Conservation (phyloP, 2,797 vertebrate genomes). For the Leptoclinus maculatus region DNA sequence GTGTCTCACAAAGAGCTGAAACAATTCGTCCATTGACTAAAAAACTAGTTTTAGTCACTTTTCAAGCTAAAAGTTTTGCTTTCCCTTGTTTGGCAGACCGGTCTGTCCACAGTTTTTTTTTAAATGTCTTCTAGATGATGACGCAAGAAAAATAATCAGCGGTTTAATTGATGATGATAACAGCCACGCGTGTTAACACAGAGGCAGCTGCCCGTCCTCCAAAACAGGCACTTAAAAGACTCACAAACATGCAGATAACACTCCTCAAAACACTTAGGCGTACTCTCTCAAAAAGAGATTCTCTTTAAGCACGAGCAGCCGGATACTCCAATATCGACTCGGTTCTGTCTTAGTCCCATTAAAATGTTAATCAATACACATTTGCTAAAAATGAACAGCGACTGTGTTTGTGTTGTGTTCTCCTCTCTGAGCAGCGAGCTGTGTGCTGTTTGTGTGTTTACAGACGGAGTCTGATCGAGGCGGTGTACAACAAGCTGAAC, state of each 20-base stretch:
- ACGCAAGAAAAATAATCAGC: neutral
- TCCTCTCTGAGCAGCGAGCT: slow-evolving; percentile 26
- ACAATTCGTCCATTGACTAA: no score
- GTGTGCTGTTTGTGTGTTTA: slow-evolving; percentile 59
- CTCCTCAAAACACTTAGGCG: slow-evolving; percentile 21
- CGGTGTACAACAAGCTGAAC: slow-evolving; percentile 98
- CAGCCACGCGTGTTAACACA: neutral
- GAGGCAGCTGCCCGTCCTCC: no score
- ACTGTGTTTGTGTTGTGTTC: slow-evolving; percentile 21
- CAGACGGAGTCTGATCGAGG: slow-evolving; percentile 98
- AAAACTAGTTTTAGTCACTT: no score
- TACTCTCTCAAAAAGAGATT: slow-evolving; percentile 7
- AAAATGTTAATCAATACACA: slow-evolving; percentile 60
- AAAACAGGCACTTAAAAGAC: neutral
- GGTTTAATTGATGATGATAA: neutral
- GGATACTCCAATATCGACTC: slow-evolving; percentile 26
- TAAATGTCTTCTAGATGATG: neutral
- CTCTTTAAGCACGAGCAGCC: slow-evolving; percentile 22
- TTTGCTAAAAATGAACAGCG: slow-evolving; percentile 47
- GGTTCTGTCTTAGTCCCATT: slow-evolving; percentile 52
- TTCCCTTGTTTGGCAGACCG: no score
- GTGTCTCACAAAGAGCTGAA: no score
- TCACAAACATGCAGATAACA: neutral
- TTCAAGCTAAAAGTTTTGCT: no score
- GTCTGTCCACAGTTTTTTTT: neutral